phyloP scores from a whole-genome alignment of 2,888 invertebrate species.

The Aphidius colemani region DNA sequence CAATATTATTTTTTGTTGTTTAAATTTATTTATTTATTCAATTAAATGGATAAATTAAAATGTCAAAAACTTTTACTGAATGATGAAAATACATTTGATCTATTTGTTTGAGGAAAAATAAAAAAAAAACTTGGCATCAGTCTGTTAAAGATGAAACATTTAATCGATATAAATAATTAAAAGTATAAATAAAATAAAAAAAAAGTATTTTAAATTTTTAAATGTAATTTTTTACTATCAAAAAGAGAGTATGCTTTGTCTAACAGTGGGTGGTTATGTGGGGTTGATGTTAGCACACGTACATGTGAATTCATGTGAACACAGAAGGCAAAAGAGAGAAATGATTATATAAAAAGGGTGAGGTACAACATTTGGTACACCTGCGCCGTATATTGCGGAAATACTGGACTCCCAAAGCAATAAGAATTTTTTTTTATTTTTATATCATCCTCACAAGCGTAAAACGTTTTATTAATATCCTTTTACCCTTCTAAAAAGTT shows the following conservation, averaged over 20 bases:
- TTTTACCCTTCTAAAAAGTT: conserved; percentile 9
- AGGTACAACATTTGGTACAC: conserved; percentile 56
- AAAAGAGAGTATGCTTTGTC: conserved; percentile 16
- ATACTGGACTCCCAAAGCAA: conserved; percentile 56
- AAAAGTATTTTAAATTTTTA: conserved; percentile 4
- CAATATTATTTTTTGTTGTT: neutral
- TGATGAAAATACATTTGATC: no score
- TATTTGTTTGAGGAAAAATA: no score
- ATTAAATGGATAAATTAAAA: no score
- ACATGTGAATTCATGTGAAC: neutral
- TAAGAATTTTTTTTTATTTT: conserved; percentile 44
- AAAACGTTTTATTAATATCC: conserved; percentile 52
- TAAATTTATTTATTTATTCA: neutral
- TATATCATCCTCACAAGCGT: conserved; percentile 31
- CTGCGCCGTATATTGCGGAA: conserved; percentile 59
- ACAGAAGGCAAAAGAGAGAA: conserved; percentile 6
- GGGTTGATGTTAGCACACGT: neutral
- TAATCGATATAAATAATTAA: neutral
- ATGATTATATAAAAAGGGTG: conserved; percentile 27
- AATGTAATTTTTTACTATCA: neutral
- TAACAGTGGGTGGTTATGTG: conserved; percentile 9
- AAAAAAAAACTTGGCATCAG: no score
- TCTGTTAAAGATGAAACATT: no score
- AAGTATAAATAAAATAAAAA: neutral
- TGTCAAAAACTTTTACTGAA: no score